A percentile compares a stretch with the other conserved stretches of the same genome.
Evolutionary conservation across 2,113 vertebrate species (phyloP).

Genomic region (Entelurus aequoreus): DNA sequence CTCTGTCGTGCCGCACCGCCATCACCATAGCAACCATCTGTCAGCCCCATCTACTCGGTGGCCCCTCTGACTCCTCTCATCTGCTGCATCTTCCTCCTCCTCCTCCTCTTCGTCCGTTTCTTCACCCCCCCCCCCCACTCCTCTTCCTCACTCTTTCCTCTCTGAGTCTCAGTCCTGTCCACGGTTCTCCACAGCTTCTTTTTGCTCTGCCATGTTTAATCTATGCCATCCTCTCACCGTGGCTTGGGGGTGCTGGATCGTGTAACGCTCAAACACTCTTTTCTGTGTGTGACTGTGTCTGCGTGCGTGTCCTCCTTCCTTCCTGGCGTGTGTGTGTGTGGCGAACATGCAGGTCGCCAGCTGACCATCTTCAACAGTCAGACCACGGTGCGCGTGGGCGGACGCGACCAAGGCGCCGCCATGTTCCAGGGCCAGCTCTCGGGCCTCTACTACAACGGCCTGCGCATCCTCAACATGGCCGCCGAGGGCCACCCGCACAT

Average conservation of each 20-base stretch:
- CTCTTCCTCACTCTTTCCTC: slow-evolving; percentile 24
- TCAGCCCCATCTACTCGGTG: slow-evolving; percentile 63
- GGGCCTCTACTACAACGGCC: slow-evolving; percentile 99
- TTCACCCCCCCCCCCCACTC: neutral
- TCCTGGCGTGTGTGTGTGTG: slow-evolving; percentile 19
- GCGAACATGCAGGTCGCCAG: slow-evolving; percentile 83
- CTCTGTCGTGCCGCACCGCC: slow-evolving; percentile 56
- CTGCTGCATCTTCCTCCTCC: slow-evolving; percentile 71
- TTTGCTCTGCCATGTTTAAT: slow-evolving; percentile 60
- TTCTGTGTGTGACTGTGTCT: slow-evolving; percentile 59
- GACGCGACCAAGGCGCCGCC: slow-evolving; percentile 80
- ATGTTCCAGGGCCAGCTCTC: slow-evolving; percentile 98
- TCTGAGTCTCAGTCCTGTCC: slow-evolving; percentile 37
- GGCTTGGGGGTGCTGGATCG: slow-evolving; percentile 56
- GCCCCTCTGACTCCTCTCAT: slow-evolving; percentile 58
- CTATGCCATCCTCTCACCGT: slow-evolving; percentile 62
- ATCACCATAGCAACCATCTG: slow-evolving; percentile 74
- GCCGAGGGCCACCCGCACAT: slow-evolving; percentile 96
- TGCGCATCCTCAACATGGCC: slow-evolving; percentile 99
- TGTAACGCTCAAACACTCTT: slow-evolving; percentile 60
- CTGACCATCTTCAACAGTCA: slow-evolving; percentile 99
- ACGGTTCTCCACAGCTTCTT: slow-evolving; percentile 55
- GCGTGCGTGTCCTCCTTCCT: slow-evolving; percentile 30
- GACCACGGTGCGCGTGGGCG: slow-evolving; percentile 96
- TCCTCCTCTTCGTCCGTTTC: slow-evolving; percentile 33